Evolutionary conservation across 2,113 vertebrate species (phyloP).

Genomic region (Probosciger aterrimus): DNA sequence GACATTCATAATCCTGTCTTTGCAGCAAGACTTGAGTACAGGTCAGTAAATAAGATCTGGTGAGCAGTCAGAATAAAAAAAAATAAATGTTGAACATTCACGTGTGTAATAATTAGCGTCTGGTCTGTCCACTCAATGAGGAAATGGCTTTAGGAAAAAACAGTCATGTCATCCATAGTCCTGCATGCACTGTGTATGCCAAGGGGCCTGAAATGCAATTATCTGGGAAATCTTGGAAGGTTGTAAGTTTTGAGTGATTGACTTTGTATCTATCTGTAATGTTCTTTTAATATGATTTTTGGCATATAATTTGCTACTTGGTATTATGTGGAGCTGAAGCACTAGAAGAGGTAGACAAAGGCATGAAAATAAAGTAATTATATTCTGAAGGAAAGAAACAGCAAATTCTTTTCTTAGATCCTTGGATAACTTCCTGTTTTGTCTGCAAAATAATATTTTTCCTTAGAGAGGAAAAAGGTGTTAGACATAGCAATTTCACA

Average conservation of each 20-base stretch:
- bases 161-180: not conserved
- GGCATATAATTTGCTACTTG: not conserved
- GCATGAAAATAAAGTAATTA: not conserved
- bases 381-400: not conserved
- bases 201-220: slow-evolving; percentile 7
- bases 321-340: not conserved
- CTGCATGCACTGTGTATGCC: not conserved
- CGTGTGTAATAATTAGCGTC: not conserved
- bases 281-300: slow-evolving; percentile 10
- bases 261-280: slow-evolving; percentile 9
- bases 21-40: not conserved
- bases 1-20: not conserved
- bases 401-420: not conserved
- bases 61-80: not conserved
- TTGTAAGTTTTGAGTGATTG: not conserved
- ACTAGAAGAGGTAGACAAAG: not conserved
- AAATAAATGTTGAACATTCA: not conserved
- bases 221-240: not conserved
- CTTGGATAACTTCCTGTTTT: slow-evolving; percentile 15
- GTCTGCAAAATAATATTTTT: not conserved
- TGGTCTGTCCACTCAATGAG: not conserved
- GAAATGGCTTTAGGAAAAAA: slow-evolving; percentile 6
- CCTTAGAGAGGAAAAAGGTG: slow-evolving; percentile 5
- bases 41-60: not conserved
- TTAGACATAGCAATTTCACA: slow-evolving; percentile 37